Evolutionary conservation across 2,797 vertebrate genomes (phyloP), one percentile per base, ranked within the genome.

Genomic region (Scarus forsteni): DNA sequence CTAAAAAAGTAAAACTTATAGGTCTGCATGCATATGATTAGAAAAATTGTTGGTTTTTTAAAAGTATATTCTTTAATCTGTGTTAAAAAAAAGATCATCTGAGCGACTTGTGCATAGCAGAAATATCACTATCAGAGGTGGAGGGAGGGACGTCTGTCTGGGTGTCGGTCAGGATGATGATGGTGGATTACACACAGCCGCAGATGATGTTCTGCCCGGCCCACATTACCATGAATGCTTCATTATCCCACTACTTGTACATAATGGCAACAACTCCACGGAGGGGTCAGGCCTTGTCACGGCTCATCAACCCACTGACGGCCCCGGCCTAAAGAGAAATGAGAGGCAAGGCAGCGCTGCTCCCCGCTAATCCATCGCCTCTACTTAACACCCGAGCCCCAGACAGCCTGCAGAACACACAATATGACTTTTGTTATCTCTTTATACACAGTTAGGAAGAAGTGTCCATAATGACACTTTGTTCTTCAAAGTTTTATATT

Each of bases 171-270:
- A 70, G 71, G 83, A 84, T 77, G 80, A 86, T 88, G 75, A 70
- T 68, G 74, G 81, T 86, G 81, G 86, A 92, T 90, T 90, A 90
- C 88, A 86, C 74, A 88, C 81, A 72, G 75, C 81, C 68, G 57
- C 88, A 88, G 91, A 93, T 89, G 90, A 90, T 91, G 85, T 84
- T 89, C 88, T 79, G 84, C 87, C 74, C 64, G 46, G 83, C 78
- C 85, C 66, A 91, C 93, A 95, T 95, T 94, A 95, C 92, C 93
- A 95, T 93, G 92, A 92, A 94, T 91, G 93, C 94, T 93, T 95
- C 95, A 95, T 95, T 95, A 95, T 95, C 90, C 89, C 87, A 84
- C 83, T 92, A 91, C 93, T 94, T 94, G 94, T 95, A 94, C 92
- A 93, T 95, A 95, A 95, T 95, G 93, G 93, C 91, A 94, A 94